A percentile compares a stretch with the other conserved stretches of the same genome.
phyloP scores from a whole-genome alignment of 2,113 vertebrate genomes.

The Uria aalge region DNA sequence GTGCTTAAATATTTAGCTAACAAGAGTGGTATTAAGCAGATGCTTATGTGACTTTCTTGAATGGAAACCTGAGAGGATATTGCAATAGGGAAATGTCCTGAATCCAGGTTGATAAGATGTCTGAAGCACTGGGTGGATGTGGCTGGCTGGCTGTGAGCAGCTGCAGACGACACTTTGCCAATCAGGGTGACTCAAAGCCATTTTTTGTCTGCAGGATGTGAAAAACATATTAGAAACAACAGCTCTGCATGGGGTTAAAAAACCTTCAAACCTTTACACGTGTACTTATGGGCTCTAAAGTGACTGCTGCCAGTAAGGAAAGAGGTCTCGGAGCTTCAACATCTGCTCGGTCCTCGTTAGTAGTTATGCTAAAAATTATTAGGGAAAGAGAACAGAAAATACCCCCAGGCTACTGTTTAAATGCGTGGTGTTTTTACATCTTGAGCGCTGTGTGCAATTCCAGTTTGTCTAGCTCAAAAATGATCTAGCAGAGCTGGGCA shows the following conservation, averaged over 20 bases:
- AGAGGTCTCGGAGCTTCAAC: slow-evolving; percentile 8
- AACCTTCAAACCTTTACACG: background rate
- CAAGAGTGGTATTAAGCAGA: background rate
- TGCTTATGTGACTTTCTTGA: background rate
- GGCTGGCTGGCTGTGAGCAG: background rate
- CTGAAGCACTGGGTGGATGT: background rate
- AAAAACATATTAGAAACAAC: background rate
- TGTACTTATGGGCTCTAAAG: background rate
- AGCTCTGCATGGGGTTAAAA: background rate
- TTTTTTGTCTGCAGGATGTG: background rate
- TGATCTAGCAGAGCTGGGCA: background rate
- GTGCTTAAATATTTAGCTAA: background rate
- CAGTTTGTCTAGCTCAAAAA: slow-evolving; percentile 20
- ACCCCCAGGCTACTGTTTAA: slow-evolving; percentile 2
- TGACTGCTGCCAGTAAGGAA: background rate
- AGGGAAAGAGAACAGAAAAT: slow-evolving; percentile 22
- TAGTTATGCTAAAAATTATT: slow-evolving; percentile 44
- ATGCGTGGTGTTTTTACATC: background rate
- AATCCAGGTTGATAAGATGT: background rate
- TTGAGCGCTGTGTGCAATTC: background rate
- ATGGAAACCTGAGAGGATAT: background rate
- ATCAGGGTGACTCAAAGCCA: accelerated
- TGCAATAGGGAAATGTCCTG: background rate
- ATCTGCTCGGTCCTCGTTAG: background rate
- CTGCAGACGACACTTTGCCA: background rate